phyloP scores from a whole-genome alignment of 2,888 invertebrate species.

The Opisthograptis luteolata region DNA sequence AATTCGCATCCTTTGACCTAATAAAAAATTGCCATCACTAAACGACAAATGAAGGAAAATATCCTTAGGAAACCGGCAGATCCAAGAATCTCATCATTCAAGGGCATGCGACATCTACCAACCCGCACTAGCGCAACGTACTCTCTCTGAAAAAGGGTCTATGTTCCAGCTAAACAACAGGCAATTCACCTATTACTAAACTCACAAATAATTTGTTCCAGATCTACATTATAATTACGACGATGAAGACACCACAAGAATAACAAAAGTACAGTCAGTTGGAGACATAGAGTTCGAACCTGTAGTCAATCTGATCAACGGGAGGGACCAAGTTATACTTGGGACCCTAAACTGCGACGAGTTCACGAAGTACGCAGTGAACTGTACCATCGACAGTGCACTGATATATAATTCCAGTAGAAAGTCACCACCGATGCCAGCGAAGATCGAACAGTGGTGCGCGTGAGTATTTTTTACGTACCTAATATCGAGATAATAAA shows the following conservation, averaged over 20 bases:
- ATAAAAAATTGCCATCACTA: too few relatives aligned
- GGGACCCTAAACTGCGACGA: slow-evolving; percentile 60
- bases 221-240: slow-evolving; percentile 38
- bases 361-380: slow-evolving; percentile 57
- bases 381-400: slow-evolving; percentile 64
- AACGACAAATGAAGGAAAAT: too few relatives aligned
- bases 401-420: slow-evolving; percentile 61
- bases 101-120: too few relatives aligned
- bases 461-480: slow-evolving; percentile 45
- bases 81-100: too few relatives aligned
- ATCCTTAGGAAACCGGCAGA: too few relatives aligned
- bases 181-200: too few relatives aligned
- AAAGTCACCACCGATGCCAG: slow-evolving; percentile 64
- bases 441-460: slow-evolving; percentile 67
- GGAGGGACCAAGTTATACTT: slow-evolving; percentile 39
- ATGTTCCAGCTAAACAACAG: too few relatives aligned
- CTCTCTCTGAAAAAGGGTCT: too few relatives aligned
- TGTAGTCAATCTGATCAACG: slow-evolving; percentile 29
- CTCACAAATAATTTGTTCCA: background rate
- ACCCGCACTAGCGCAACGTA: too few relatives aligned
- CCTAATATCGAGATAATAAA: too few relatives aligned
- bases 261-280: background rate
- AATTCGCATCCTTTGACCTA: too few relatives aligned
- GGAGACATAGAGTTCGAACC: slow-evolving; percentile 60
- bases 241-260: slow-evolving; percentile 42